These are phyloP conservation scores for Lycaena phlaeas DNA, from an alignment of 2,888 invertebrate genomes.

Conservation along the genomic window DNA sequence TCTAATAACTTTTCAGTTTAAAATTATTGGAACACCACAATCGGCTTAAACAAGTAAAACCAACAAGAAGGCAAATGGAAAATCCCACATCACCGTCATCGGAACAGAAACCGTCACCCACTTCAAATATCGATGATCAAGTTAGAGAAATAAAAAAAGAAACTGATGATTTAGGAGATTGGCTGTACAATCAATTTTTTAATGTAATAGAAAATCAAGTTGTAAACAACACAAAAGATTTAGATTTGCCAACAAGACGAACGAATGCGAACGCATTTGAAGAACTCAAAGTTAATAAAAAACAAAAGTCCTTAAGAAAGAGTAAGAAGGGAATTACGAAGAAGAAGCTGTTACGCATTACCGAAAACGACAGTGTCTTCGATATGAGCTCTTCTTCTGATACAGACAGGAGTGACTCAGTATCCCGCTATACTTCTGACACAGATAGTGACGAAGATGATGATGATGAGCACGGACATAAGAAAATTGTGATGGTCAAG, in stretches of 20 bases:
- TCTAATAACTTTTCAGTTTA: conserved; percentile 45
- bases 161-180: conserved; percentile 52
- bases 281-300: conserved; percentile 6
- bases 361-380: conserved; percentile 54
- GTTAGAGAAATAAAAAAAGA: conserved; percentile 41
- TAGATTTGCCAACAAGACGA: conserved; percentile 35
- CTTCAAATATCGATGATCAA: conserved; percentile 28
- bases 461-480: conserved; percentile 42
- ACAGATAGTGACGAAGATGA: conserved; percentile 15
- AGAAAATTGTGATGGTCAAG: conserved; percentile 48
- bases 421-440: conserved; percentile 23
- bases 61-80: conserved; percentile 23
- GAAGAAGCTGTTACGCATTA: conserved; percentile 44
- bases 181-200: conserved; percentile 63
- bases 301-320: conserved; percentile 27
- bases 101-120: conserved; percentile 22
- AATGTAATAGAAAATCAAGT: conserved; percentile 60
- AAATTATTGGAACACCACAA: conserved; percentile 39
- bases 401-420: no score
- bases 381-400: conserved; percentile 28
- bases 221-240: conserved; percentile 41
- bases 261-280: conserved; percentile 13
- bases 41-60: conserved; percentile 29
- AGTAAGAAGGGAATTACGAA: no score
- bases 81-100: background rate